A percentile compares a stretch with the other conserved stretches of the same genome.
These are phyloP conservation scores for Trichechus manatus DNA, from an alignment of 2,113 vertebrate genomes.

Conservation along the genomic window DNA sequence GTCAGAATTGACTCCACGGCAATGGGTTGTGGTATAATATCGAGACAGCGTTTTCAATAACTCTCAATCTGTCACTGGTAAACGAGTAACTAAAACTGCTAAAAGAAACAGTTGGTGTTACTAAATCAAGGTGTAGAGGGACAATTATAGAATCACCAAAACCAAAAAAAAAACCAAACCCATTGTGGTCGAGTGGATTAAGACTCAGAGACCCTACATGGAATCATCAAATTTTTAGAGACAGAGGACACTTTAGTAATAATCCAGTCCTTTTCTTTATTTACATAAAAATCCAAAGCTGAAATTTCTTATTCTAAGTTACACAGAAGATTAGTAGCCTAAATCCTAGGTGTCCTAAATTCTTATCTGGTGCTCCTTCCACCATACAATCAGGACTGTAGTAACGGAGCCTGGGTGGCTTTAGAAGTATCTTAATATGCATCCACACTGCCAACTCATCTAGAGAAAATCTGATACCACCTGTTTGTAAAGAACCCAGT, in stretches of 20 bases:
- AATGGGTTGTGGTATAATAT: background rate
- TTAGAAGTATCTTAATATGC: background rate
- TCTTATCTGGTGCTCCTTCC: background rate
- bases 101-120: background rate
- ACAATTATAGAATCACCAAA: background rate
- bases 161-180: too few species aligned
- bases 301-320: background rate
- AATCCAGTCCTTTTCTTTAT: background rate
- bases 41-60: constrained; percentile 10
- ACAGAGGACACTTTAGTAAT: background rate
- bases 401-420: background rate
- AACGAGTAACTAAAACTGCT: constrained; percentile 12
- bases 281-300: constrained; percentile 41
- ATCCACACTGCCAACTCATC: background rate
- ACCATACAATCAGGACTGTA: background rate
- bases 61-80: background rate
- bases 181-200: too few species aligned
- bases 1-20: too few species aligned
- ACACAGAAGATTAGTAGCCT: background rate
- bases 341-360: background rate
- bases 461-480: background rate
- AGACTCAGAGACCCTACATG: background rate
- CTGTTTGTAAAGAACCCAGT: background rate
- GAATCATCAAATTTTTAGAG: background rate
- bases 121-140: constrained; percentile 5